These are phyloP conservation scores for Eulemur rufifrons DNA, from an alignment of 2,113 vertebrate species.

Conservation along the genomic window DNA sequence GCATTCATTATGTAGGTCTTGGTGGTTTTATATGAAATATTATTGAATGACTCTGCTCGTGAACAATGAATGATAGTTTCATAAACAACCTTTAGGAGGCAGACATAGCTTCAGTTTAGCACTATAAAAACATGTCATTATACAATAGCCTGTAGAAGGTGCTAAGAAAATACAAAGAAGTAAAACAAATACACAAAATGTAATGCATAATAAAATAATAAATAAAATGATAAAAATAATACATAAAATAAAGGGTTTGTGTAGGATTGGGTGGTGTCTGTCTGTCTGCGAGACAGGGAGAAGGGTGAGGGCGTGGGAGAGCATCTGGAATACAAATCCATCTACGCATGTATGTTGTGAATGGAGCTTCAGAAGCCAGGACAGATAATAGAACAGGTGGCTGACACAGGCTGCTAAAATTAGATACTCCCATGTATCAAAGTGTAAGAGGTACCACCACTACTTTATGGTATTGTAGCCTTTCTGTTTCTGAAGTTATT, in stretches of 20 bases:
- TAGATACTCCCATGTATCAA: conserved; percentile 21
- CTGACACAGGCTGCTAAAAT: neutral
- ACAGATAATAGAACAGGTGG: conserved; percentile 25
- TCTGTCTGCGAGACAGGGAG: neutral
- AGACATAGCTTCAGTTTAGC: conserved; percentile 49
- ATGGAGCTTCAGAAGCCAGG: neutral
- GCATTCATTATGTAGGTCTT: neutral
- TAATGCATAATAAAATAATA: neutral
- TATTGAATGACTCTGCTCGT: conserved; percentile 29
- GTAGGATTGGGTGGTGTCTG: neutral
- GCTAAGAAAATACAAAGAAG: conserved; percentile 35
- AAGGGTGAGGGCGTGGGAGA: neutral
- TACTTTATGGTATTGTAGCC: neutral
- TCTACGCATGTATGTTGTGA: neutral
- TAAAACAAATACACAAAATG: conserved; percentile 17
- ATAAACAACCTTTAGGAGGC: conserved; percentile 59
- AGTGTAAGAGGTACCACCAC: neutral
- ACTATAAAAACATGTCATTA: conserved; percentile 37
- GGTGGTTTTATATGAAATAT: conserved; percentile 44
- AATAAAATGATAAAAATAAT: conserved; percentile 12
- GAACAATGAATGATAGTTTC: conserved; percentile 56
- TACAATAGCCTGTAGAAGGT: conserved; percentile 3
- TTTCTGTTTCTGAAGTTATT: neutral
- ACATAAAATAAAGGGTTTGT: neutral
- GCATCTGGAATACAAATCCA: neutral